Evolutionary conservation across 2,888 invertebrate genomes (phyloP), one percentile per base, ranked within the genome.

Genomic region (Orthosia cruda): DNA sequence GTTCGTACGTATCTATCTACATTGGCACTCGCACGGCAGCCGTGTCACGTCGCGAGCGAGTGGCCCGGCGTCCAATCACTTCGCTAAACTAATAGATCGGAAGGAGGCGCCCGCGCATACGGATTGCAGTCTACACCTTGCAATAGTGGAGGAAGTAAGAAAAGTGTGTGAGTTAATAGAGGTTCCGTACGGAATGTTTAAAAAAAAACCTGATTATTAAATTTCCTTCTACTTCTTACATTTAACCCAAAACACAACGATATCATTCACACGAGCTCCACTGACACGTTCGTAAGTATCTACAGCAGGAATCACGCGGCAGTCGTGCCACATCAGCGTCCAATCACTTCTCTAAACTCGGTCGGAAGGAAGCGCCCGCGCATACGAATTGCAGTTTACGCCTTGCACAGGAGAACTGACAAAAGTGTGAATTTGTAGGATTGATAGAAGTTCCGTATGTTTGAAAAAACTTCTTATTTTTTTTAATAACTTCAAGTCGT

Each of bases 281-380:
- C 18, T 54, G 52, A 47, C 63, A 73, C 67, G 52, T 59, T n/a
- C 12, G 57, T 49, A 64, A 50, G 65, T 80, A 67, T 69, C 66
- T 50, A 69, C 68, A 73, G 80, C 73, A 76, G 82, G 54, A 59
- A 26, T 72, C 81, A 86, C 91, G 89, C 90, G 87, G 88, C 77
- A 94, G 90, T 93, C 89, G 78, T 81, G 91, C 94, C 95, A 95
- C 95, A 95, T 92, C 86, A 88, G 79, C 92, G 92, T 90, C 95
- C 94, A 94, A 95, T 95, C 95, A 94, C 94, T 94, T 92, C 92
- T 88, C 91, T 95, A 94, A 95, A 94, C 95, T 95, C 94, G 93
- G 91, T 91, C 91, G 93, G 93, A 94, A 93, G 93, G 93, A 87
- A 85, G 87, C 93, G 94, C 93, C 88, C 89, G 93, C 94, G 94